Evolutionary conservation across 2,888 invertebrate genomes (phyloP).

Genomic region (Phorcus lineatus): DNA sequence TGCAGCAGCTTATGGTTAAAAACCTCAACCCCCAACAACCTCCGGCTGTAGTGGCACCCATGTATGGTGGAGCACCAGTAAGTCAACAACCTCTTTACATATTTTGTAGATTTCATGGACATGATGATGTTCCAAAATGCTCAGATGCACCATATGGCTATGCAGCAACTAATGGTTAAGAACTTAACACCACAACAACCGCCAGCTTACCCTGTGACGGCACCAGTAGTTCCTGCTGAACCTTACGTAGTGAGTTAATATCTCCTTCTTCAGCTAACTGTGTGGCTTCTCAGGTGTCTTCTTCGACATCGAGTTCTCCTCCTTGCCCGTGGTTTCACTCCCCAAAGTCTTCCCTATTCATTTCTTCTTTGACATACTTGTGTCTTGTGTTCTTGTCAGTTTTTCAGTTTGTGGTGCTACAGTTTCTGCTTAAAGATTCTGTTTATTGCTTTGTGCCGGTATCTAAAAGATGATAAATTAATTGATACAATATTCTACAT

Average conservation of each 20-base stretch:
- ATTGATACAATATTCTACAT: no score
- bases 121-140: conserved; percentile 72
- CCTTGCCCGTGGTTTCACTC: background rate
- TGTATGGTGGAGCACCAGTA: background rate
- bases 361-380: no score
- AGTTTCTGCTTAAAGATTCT: no score
- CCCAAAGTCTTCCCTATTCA: no score
- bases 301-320: background rate
- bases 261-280: background rate
- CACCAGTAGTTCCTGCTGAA: background rate
- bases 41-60: background rate
- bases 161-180: conserved; percentile 66
- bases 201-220: background rate
- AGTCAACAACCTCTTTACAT: background rate
- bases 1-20: conserved; percentile 66
- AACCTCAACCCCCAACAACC: conserved; percentile 36
- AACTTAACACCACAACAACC: conserved; percentile 37
- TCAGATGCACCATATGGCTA: conserved; percentile 68
- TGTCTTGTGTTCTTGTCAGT: no score
- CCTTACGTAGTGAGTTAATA: background rate
- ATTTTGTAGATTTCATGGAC: conserved; percentile 65
- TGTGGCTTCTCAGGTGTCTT: background rate
- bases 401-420: no score
- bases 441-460: no score
- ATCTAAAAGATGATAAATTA: no score